Conservation (phyloP, 2,797 vertebrate species). For the Pteronotus mesoamericanus region DNA sequence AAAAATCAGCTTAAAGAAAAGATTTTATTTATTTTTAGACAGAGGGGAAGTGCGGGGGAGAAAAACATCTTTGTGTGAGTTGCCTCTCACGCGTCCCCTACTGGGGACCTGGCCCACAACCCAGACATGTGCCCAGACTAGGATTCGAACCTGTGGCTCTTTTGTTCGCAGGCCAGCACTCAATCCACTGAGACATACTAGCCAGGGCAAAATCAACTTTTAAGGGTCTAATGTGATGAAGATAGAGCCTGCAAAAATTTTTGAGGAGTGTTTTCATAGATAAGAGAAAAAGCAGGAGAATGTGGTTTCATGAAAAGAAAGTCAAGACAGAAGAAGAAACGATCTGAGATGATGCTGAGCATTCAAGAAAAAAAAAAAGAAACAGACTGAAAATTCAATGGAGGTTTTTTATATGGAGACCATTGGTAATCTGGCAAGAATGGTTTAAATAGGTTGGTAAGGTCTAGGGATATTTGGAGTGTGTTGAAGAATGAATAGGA, state of each 20-base stretch:
- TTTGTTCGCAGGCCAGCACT: too few relatives aligned
- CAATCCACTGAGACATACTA: too few relatives aligned
- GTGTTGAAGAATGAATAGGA: background rate
- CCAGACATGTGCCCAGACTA: background rate
- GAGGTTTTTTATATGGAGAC: background rate
- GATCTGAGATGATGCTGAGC: background rate
- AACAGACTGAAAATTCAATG: background rate
- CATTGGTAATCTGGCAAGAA: background rate
- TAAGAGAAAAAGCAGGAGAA: background rate
- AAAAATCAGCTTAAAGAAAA: too few relatives aligned
- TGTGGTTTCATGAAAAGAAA: background rate
- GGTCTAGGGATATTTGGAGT: background rate
- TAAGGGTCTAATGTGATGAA: background rate
- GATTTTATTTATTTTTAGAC: too few relatives aligned
- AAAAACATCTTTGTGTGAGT: too few relatives aligned
- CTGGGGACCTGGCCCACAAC: too few relatives aligned
- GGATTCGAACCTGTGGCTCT: background rate
- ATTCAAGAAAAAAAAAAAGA: background rate
- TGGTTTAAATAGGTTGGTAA: background rate
- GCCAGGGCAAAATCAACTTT: background rate
- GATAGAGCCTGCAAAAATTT: background rate
- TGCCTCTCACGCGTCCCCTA: too few relatives aligned
- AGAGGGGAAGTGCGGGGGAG: too few relatives aligned
- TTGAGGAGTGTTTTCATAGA: background rate
- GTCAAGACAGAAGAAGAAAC: background rate